phyloP scores from a whole-genome alignment of 2,113 vertebrate genomes.

The Apaloderma vittatum region DNA sequence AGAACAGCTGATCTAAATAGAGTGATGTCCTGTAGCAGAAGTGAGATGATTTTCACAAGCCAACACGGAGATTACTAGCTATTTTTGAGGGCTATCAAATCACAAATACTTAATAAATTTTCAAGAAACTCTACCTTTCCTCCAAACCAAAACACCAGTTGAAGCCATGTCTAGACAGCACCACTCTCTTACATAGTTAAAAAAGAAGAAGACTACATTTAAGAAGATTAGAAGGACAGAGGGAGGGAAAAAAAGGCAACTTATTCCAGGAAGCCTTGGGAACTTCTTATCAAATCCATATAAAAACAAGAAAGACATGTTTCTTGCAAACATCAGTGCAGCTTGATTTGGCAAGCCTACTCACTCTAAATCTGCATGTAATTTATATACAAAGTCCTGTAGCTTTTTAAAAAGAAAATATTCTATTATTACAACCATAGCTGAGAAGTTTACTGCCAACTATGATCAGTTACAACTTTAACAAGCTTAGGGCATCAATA shows the following conservation, averaged over 20 bases:
- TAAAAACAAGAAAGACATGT: background rate
- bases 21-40: background rate
- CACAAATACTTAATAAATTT: background rate
- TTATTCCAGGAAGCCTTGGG: background rate
- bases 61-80: background rate
- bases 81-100: background rate
- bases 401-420: background rate
- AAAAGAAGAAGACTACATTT: fast-evolving
- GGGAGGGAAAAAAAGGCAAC: background rate
- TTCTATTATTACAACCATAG: background rate
- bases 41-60: background rate
- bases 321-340: background rate
- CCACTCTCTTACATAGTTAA: background rate
- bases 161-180: background rate
- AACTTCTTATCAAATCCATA: fast-evolving
- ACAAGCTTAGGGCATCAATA: background rate
- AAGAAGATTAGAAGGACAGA: background rate
- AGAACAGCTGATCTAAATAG: background rate
- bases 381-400: background rate
- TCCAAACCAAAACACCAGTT: background rate
- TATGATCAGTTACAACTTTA: background rate
- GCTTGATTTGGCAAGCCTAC: background rate
- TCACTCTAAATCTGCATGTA: background rate
- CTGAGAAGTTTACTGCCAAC: background rate
- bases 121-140: background rate